Conservation (phyloP, 2,888 invertebrate genomes). For the Zhuqinia jingwanae region DNA sequence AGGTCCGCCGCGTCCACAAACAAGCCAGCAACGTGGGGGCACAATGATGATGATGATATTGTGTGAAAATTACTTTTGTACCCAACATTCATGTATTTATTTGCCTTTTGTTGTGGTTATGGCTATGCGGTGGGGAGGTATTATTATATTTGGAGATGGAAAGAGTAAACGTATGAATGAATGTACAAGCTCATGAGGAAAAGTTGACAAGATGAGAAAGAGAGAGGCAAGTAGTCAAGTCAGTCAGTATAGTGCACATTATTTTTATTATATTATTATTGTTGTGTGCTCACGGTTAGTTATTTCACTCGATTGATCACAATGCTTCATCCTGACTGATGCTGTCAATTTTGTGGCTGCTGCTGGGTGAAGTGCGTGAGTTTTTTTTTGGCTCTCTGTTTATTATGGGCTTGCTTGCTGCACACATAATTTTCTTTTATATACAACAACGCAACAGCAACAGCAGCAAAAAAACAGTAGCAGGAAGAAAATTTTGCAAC, state of each 20-base stretch:
- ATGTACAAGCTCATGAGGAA: neutral
- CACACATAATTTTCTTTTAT: no score
- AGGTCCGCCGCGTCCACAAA: no score
- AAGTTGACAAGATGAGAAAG: neutral
- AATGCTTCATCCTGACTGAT: constrained; percentile 52
- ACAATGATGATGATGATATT: constrained; percentile 30
- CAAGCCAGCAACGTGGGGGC: neutral
- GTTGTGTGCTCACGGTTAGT: constrained; percentile 47
- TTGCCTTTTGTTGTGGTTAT: neutral
- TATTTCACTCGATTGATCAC: constrained; percentile 56
- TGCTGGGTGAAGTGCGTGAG: neutral
- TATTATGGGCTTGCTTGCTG: no score
- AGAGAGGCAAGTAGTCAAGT: neutral
- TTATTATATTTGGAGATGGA: no score
- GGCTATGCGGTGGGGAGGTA: constrained; percentile 11
- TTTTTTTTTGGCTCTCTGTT: neutral
- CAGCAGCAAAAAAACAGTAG: constrained; percentile 12
- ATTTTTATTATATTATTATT: neutral
- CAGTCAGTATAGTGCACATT: no score
- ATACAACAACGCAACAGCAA: no score
- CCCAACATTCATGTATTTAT: neutral
- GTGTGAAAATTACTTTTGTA: constrained; percentile 51
- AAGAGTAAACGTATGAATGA: neutral
- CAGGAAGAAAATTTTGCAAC: constrained; percentile 37
- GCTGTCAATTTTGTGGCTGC: constrained; percentile 58